phyloP scores from a whole-genome alignment of 2,888 invertebrate genomes.

The Callyntrura guangdongensis region DNA sequence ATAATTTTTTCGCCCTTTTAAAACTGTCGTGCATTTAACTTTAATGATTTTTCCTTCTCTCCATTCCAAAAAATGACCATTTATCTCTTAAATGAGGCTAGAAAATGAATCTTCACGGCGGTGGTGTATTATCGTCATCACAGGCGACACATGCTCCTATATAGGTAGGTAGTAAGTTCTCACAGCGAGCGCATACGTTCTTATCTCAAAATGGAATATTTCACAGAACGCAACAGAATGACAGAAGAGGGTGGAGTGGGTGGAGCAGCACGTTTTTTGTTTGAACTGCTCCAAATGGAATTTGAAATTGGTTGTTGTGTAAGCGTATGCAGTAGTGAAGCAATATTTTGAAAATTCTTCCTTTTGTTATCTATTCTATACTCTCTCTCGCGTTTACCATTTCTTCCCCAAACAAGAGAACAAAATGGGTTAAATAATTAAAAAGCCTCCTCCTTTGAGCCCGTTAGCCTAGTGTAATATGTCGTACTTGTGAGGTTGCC shows the following conservation, averaged over 20 bases:
- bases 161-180: not conserved
- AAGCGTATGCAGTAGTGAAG: not conserved
- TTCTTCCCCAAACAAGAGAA: not conserved
- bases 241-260: not conserved
- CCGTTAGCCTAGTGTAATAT: not conserved
- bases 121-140: constrained; percentile 3
- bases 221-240: not conserved
- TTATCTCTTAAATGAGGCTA: constrained; percentile 42
- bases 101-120: constrained; percentile 15
- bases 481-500: not conserved
- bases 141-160: not conserved
- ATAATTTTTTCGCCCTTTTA: constrained; percentile 15
- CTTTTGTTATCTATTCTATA: constrained; percentile 15
- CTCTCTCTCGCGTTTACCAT: constrained; percentile 16
- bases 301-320: not conserved
- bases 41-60: constrained; percentile 26
- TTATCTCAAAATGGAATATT: not conserved
- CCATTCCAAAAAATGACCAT: constrained; percentile 26
- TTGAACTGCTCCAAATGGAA: constrained; percentile 3
- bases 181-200: not conserved
- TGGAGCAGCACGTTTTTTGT: not conserved
- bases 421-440: constrained; percentile 62
- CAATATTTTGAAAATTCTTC: constrained; percentile 36
- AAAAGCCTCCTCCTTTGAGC: constrained; percentile 17
- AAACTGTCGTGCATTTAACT: constrained; percentile 5